Conservation (phyloP, 2,888 invertebrate species). For the Perizoma flavofasciatum region DNA sequence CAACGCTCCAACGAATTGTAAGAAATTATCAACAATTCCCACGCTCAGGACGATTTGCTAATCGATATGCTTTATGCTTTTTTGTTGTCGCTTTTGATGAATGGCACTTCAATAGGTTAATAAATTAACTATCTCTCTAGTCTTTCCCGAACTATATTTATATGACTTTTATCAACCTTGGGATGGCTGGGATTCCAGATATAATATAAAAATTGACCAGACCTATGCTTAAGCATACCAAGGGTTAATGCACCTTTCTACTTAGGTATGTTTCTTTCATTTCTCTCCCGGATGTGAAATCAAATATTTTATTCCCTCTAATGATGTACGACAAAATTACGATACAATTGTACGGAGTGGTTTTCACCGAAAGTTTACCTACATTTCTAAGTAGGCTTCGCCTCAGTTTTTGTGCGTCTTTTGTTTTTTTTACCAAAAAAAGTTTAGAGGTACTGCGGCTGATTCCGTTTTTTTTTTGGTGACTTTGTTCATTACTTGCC, state of each 20-base stretch:
- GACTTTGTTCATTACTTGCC: conserved; percentile 53
- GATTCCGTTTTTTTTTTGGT: conserved; percentile 43
- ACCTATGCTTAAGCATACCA: no score
- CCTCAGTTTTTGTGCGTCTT: conserved; percentile 44
- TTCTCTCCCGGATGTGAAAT: conserved; percentile 1
- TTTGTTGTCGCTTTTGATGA: conserved; percentile 12
- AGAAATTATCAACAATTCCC: conserved; percentile 62
- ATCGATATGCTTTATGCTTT: conserved; percentile 35
- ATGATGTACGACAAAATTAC: conserved; percentile 1
- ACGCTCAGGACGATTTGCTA: conserved; percentile 51
- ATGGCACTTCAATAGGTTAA: not conserved
- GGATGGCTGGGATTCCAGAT: no score
- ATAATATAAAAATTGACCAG: no score
- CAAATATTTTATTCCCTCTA: not conserved
- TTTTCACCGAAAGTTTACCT: conserved; percentile 51
- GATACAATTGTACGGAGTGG: conserved; percentile 21
- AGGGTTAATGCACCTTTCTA: not conserved
- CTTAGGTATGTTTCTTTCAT: not conserved
- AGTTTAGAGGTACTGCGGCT: conserved; percentile 37
- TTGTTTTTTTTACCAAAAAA: conserved; percentile 44
- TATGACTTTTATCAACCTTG: no score
- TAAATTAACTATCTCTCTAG: no score
- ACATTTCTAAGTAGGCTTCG: conserved; percentile 59
- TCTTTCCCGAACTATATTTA: no score
- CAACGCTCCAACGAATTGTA: conserved; percentile 64